Base-by-base conservation (phyloP, 2,113 vertebrate genomes). In the Chionomys nivalis region DNA sequence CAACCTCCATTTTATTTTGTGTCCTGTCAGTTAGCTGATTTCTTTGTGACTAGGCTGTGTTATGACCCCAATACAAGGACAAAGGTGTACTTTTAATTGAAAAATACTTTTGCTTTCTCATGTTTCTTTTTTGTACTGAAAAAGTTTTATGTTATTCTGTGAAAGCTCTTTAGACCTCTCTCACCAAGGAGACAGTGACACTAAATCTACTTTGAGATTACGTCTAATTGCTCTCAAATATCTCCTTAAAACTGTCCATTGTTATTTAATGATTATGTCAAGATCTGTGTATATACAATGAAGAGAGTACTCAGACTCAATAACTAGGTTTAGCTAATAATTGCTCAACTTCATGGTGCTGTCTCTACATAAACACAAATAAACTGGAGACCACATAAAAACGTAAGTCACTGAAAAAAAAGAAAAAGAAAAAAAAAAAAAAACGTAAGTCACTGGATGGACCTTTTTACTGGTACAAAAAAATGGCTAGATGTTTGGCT, bases 61-160 rank as follows among this genome's bases (percentile, higher is more conserved):
- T 92, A 65, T 93, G 49, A 88, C 5, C 75, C 4, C 78, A 70
- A 52, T 61, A 76, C 65, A 77, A 89, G 92, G 28, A 23, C 63
- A 86, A 11, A 49, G 14, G 14, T 89, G 4, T 31, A 58, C 14
- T 58, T 73, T 72, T 42, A 88, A 19, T 58, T 73, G 68, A n/a
- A 72, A 87, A 55, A 16, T 39, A 26, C 7, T 49, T 81, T 92
- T 61, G 16, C 13, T 49, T 49, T 47, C 55, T 24, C 36, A 14
- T 73, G 7, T 3, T 52, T 47, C 24, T 19, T 92, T 92, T 87
- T 81, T 58, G 2, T 28, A 26, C 4, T 61, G 87, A 63, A 70
- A 68, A 91, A 89, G n/a, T 42, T 3, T 75, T 24, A 10, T 61
- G 26, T 39, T 76, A 44, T 85, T 65, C 44, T 21, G 23, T 24